These are phyloP conservation scores for Vicugna pacos DNA, from an alignment of 2,113 vertebrate species.

Conservation along the genomic window DNA sequence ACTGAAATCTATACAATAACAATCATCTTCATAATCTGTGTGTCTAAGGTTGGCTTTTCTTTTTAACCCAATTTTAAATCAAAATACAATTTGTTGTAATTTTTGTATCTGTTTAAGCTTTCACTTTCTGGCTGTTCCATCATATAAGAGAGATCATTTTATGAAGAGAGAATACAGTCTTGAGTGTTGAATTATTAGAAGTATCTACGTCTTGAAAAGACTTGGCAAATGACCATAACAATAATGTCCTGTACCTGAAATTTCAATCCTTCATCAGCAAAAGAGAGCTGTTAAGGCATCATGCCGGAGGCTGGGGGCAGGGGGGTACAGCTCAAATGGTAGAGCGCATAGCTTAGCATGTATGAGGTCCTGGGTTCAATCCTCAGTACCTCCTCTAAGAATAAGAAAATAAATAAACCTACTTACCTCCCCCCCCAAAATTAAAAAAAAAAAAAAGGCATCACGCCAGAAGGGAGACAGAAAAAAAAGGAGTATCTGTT, in stretches of 20 bases:
- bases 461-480: not conserved
- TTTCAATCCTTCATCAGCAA: constrained; percentile 4
- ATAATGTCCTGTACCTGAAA: constrained; percentile 36
- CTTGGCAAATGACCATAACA: constrained; percentile 1
- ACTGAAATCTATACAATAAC: not conserved
- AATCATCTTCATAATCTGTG: not conserved
- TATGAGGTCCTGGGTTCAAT: too few relatives aligned
- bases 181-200: constrained; percentile 35
- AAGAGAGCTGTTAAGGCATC: not conserved
- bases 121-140: constrained; percentile 8
- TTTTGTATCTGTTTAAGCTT: constrained; percentile 15
- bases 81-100: not conserved
- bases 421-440: too few relatives aligned
- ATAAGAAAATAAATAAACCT: too few relatives aligned
- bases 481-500: not conserved
- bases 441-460: too few relatives aligned
- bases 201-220: constrained; percentile 37
- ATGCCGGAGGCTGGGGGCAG: too few relatives aligned
- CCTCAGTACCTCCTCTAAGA: too few relatives aligned
- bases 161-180: not conserved
- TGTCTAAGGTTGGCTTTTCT: too few relatives aligned
- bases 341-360: too few relatives aligned
- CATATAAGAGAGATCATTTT: not conserved
- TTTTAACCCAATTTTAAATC: constrained; percentile 27
- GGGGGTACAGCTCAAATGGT: too few relatives aligned